phyloP scores from a whole-genome alignment of 53 echinoderm and acorn worm genomes.

The Temnopleurus reevesii region DNA sequence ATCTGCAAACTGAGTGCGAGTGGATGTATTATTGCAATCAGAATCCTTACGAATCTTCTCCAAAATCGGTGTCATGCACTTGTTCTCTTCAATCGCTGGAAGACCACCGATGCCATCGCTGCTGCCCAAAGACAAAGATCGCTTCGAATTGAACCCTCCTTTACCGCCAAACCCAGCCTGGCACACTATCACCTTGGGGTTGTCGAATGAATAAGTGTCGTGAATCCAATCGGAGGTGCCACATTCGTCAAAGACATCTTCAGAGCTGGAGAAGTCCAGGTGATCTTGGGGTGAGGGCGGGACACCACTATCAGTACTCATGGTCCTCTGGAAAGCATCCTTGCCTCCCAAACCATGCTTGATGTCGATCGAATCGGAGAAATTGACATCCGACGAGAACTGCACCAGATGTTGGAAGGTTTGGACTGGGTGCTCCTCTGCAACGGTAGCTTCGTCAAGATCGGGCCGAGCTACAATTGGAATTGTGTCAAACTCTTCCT shows the following conservation, averaged over 20 bases:
- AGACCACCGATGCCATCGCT: not conserved
- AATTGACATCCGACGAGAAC: not conserved
- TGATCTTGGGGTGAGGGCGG: slow-evolving; percentile 49
- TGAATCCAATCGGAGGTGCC: not conserved
- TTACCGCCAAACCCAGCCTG: not conserved
- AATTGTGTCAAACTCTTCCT: slow-evolving; percentile 35
- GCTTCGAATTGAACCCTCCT: not conserved
- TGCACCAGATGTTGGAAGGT: not conserved
- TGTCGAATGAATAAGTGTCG: slow-evolving; percentile 27
- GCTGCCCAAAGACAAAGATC: slow-evolving; percentile 16
- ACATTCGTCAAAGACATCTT: slow-evolving; percentile 21
- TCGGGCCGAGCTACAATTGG: not conserved
- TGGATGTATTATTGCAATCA: not conserved
- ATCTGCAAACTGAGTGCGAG: not conserved
- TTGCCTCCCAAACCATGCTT: not conserved
- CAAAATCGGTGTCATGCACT: not conserved
- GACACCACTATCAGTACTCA: slow-evolving; percentile 53
- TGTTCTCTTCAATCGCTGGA: slow-evolving; percentile 30
- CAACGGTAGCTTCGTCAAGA: not conserved
- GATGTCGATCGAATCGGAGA: not conserved
- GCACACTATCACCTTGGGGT: not conserved
- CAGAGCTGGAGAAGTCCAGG: slow-evolving; percentile 28
- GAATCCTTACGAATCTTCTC: not conserved
- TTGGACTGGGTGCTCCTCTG: slow-evolving; percentile 11
- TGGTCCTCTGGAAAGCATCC: not conserved